phyloP scores from a whole-genome alignment of 2,113 vertebrate genomes.

The Apodemus speciosus region DNA sequence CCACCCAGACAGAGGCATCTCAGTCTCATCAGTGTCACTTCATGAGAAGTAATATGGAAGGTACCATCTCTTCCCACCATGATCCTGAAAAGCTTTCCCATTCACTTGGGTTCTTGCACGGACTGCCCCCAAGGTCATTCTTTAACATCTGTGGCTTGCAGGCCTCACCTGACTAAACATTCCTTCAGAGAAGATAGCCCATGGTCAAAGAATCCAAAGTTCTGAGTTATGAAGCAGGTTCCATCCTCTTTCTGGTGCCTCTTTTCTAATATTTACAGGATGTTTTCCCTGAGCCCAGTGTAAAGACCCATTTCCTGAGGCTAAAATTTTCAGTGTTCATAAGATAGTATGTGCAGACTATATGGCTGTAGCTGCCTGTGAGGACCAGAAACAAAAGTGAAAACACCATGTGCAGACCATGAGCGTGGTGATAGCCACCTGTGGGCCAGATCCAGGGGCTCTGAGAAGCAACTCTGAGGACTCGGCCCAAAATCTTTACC shows the following conservation, averaged over 20 bases:
- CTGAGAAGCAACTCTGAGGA: not conserved
- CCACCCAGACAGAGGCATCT: not conserved
- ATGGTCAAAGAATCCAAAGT: not conserved
- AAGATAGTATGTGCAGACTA: not conserved
- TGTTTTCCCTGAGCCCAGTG: not conserved
- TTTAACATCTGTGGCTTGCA: not conserved
- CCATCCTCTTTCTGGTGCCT: not conserved
- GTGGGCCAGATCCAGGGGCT: not conserved
- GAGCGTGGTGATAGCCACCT: not conserved
- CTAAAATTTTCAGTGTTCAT: not conserved
- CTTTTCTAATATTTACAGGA: not conserved
- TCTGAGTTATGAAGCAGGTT: not conserved
- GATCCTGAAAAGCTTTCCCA: not conserved
- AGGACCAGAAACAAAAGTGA: not conserved
- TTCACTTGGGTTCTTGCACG: not conserved
- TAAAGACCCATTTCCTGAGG: not conserved
- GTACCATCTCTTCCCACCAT: not conserved
- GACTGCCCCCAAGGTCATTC: not conserved
- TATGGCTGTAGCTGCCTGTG: not conserved
- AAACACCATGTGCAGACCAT: not conserved
- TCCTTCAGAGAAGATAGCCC: not conserved
- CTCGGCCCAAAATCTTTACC: not conserved
- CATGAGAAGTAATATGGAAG: not conserved
- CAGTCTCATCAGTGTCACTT: not conserved
- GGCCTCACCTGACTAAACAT: not conserved